Evolutionary conservation across 2,888 invertebrate species (phyloP), one percentile per base, ranked within the genome.

Genomic region (Serrognathus titanus): DNA sequence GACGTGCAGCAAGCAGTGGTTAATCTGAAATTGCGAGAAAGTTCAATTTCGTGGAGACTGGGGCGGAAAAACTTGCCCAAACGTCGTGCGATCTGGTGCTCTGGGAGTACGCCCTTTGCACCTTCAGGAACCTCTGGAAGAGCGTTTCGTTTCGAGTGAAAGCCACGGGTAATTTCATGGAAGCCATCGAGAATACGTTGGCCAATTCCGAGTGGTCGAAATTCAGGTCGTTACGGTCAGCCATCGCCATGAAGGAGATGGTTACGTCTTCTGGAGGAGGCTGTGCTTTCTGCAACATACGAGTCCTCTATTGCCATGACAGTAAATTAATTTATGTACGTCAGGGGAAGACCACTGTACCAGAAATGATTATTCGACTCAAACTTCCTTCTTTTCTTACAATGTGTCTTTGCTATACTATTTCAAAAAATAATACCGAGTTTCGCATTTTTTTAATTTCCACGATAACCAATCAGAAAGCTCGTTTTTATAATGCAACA

Each of bases 1-100:
- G 35, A 38, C 12, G 24, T 45, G 41, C 12, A 52, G 16, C 45
- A 45, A 46, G 36, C 52, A 52, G 45, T 52, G 43, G 35, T 36
- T 12, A 5, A 52, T 35, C 52, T 52, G 12, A 12, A 43, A 36
- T 16, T 4, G 13, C n/a, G 24, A 43, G 2, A 13, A 10, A 1
- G 43, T 43, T 11, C 2, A 43, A 7, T 4, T 43, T 40, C 9
- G 43, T 16, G 20, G 2, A 43, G 2, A 2, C 7, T 31, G 5
- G 5, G 24, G 6, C 24, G 5, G 24, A 4, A 6, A 31, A 31
- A 48, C 49, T 49, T 38, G 39, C 49, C 38, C 39, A 16, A 38
- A 49, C 24, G 39, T 49, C 49, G 39, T 16, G 39, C 9, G 49
- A 49, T 16, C 35, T 7, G 37, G 11, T 20, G 16, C 9, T 12